phyloP scores from a whole-genome alignment of 2,888 invertebrate species.

The Belgica antarctica region DNA sequence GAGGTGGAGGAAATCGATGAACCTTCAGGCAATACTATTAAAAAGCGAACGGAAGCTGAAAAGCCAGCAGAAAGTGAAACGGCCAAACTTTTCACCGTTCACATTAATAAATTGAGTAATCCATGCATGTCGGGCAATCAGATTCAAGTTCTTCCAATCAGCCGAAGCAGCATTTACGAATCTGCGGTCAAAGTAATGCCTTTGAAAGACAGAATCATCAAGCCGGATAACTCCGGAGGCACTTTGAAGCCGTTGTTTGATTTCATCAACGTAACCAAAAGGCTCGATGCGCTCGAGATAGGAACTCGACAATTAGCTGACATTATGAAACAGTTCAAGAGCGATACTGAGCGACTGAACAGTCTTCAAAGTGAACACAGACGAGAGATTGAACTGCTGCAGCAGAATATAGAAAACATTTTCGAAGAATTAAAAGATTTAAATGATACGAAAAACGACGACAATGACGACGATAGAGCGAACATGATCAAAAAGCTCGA shows the following conservation, averaged over 20 bases:
- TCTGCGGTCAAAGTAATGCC: conserved; percentile 35
- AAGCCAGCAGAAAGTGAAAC: neutral
- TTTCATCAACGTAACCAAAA: conserved; percentile 62
- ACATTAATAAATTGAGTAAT: neutral
- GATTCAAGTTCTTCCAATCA: conserved; percentile 38
- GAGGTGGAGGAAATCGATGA: conserved; percentile 30
- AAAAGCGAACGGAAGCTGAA: conserved; percentile 1
- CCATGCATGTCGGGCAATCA: conserved; percentile 19
- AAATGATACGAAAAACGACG: no score
- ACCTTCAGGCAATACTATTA: neutral
- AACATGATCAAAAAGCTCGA: no score
- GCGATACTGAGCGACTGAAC: neutral
- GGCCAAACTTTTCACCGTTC: neutral
- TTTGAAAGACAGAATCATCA: conserved; percentile 20
- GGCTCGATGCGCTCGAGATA: conserved; percentile 64
- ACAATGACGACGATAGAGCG: no score
- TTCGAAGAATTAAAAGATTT: no score
- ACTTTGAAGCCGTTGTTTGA: conserved; percentile 66
- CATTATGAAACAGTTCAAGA: neutral
- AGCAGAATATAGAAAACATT: no score
- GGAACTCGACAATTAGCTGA: conserved; percentile 61
- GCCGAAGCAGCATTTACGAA: conserved; percentile 44
- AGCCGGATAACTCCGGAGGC: conserved; percentile 46
- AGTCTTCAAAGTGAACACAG: neutral
- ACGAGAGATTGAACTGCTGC: no score